Evolutionary conservation across 2,113 vertebrate genomes (phyloP), one percentile per base, ranked within the genome.

Genomic region (Saguinus imperator): DNA sequence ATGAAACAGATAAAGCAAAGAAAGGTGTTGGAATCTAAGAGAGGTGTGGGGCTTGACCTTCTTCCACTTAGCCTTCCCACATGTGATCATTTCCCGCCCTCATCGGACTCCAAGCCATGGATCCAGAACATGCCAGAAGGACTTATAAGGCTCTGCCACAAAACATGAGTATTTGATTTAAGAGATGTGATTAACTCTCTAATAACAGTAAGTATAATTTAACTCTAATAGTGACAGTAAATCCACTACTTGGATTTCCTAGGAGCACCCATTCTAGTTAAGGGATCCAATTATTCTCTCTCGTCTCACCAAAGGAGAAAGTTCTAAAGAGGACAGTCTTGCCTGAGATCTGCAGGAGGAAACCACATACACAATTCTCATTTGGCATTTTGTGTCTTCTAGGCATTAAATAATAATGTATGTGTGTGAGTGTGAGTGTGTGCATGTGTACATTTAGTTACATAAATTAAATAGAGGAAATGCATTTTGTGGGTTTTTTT

Each of bases 401-500:
- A 89, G 90, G 73, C 79, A 82, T 92, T 95, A 89, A 91, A 96
- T 92, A 94, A 97, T 76, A 76, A 83, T 37, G 43, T 27, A 79
- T n/a, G 0, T 61, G 93, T 90, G 75, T 64, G 95, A 25, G 29
- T 88, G 40, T 29, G 43, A 23, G 45, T 72, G 17, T 57, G 5
- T 0, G 10, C 6, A 7, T 29, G 12, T 25, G 27, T 8, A 29
- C 32, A 40, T 89, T 94, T 79, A 75, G 64, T 94, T 89, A 58
- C 13, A 96, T 93, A 97, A 97, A 97, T 70, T 52, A 90, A 97
- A 81, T 94, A 97, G 25, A 45, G 75, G 94, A 89, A 52, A 70
- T 48, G 37, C 43, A 72, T 91, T 92, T 96, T 96, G 93, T 73
- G 89, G 94, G 86, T 58, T 66, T 97, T 93, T 94, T 81, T 96